These are phyloP conservation scores for Limonius californicus DNA, from an alignment of 1,140 invertebrate genomes.

Conservation along the genomic window DNA sequence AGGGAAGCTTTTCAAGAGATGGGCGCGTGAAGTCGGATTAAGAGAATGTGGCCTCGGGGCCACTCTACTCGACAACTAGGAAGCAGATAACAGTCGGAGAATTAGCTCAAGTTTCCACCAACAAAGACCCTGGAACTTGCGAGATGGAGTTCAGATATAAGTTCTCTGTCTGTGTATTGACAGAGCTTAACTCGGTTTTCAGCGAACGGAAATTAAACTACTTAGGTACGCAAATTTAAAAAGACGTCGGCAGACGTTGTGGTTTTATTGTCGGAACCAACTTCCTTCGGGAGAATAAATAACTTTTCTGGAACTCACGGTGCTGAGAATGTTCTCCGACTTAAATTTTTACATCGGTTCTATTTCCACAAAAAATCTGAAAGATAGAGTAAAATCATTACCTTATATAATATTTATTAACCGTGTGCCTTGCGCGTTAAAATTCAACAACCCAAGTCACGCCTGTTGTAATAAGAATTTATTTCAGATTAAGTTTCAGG, in stretches of 20 bases:
- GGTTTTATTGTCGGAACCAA: background rate
- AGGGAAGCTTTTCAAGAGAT: conserved; percentile 5
- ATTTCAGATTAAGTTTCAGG: no score
- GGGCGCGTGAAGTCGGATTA: conserved; percentile 6
- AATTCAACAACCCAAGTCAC: no score
- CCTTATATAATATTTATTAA: no score
- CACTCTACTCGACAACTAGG: conserved; percentile 13
- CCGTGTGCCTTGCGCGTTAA: no score
- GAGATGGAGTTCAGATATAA: conserved; percentile 5
- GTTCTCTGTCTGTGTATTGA: background rate
- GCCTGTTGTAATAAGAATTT: no score
- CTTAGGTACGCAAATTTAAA: background rate
- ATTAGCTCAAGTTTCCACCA: conserved; percentile 10
- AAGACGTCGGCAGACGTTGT: background rate
- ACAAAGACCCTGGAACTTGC: background rate
- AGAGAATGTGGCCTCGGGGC: conserved; percentile 4
- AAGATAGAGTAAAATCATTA: no score
- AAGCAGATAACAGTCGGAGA: conserved; percentile 3
- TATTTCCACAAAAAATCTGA: no score
- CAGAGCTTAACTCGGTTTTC: background rate
- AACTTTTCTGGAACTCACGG: no score
- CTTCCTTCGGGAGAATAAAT: no score
- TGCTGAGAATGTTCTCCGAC: no score
- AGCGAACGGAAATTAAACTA: background rate
- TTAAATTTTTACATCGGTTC: no score